These are phyloP conservation scores for Hanleya hanleyi DNA, from an alignment of 2,888 invertebrate genomes.

Conservation along the genomic window DNA sequence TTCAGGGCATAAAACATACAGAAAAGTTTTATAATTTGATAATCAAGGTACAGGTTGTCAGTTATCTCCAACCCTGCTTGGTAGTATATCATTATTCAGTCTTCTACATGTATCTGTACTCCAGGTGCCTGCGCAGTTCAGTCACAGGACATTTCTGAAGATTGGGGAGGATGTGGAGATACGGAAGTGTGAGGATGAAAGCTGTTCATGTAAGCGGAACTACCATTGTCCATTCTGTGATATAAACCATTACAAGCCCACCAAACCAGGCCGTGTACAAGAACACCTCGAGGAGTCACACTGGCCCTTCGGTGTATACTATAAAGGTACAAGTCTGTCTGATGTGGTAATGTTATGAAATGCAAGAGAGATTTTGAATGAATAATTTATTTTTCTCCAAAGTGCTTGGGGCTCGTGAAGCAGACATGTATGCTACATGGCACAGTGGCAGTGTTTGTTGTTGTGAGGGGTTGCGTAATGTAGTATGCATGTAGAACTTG, in stretches of 20 bases:
- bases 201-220: background rate
- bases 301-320: background rate
- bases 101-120: too few species aligned
- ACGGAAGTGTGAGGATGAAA: background rate
- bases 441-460: background rate
- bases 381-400: background rate
- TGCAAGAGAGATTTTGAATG: too few species aligned
- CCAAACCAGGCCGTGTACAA: background rate
- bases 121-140: too few species aligned
- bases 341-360: too few species aligned
- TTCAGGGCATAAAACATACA: too few species aligned
- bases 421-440: background rate
- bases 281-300: background rate
- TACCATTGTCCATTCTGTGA: slow-evolving; percentile 7
- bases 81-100: too few species aligned
- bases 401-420: background rate
- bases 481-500: background rate
- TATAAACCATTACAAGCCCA: background rate
- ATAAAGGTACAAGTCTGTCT: background rate
- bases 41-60: too few species aligned
- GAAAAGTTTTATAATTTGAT: too few species aligned
- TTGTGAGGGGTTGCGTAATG: background rate
- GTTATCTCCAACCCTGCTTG: too few species aligned
- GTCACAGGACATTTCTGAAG: background rate
- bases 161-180: background rate